Evolutionary conservation across 2,888 invertebrate species (phyloP), one percentile per base, ranked within the genome.

Genomic region (Zygaena filipendulae): DNA sequence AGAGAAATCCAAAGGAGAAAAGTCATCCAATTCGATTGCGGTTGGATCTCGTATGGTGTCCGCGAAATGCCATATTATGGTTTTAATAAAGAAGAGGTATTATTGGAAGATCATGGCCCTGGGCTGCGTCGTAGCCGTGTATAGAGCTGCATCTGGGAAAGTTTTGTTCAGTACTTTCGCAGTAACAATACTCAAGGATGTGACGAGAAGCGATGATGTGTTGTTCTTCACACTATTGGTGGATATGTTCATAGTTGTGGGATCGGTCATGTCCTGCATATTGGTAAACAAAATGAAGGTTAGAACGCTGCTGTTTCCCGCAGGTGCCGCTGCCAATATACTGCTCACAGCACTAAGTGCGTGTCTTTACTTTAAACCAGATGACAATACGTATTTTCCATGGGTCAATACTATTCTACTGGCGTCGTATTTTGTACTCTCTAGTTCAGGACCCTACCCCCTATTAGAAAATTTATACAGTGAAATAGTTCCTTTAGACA

Each of bases 401-500:
- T 40, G 33, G 34, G 18, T 32, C 3, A 41, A 31, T 25, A 38
- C 39, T 19, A 23, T 25, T 13, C 22, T 42, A 21, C 23, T 44
- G 13, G 40, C 35, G 2, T 20, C 38, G 9, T 42, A 40, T 27
- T 35, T 40, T 3, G 29, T 38, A 24, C 11, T 28, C 23, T 29
- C 27, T 4, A 32, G 36, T 21, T 29, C 40, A 2, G 42, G 41
- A 4, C 39, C 41, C 1, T 38, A 32, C 29, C 36, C 44, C 4
- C 23, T 45, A 1, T 9, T 41, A 18, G 46, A 47, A 19, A 30
- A 40, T 3, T 12, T 42, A 2, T 27, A 37, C 10, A 27, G 38
- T 4, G 46, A 43, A 33, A 36, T 47, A 13, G 43, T 33, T 12
- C 46, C 46, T 1, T 33, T 40, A 20, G 44, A 45, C 14, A 27